Base-by-base conservation (phyloP, 1,140 invertebrate genomes). In the Hirudo medicinalis region DNA sequence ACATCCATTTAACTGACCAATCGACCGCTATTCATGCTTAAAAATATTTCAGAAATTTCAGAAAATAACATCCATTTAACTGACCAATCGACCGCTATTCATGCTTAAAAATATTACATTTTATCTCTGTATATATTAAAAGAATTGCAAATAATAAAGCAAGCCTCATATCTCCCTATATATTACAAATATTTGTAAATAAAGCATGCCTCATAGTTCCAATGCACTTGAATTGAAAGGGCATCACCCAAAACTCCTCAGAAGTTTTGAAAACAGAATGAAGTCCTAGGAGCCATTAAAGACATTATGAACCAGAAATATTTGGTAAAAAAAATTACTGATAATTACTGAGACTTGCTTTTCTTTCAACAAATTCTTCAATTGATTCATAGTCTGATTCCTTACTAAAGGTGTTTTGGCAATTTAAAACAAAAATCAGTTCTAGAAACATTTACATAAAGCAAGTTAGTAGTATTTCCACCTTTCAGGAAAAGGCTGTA, bases 161-260 rank as follows among this genome's bases (percentile, higher is more conserved):
- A n/a, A n/a, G n/a, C n/a, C n/a, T n/a, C n/a, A n/a, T 36, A 36
- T 36, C 6, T 36, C 32, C 32, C 32, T 6, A 36, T 36, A 36
- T 6, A 3, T 36, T 36, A 36, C 2, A 6, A 36, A 36, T 36
- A 8, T 49, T 49, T 49, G 11, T 5, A 5, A 49, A 49, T 27
- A 15, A 32, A 70, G 43, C 71, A 67, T 73, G 79, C 79, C 76
- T 77, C 11, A 79, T 72, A 25, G 79, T 79, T 36, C 79, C 79
- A 29, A 79, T 77, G 72, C 79, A 80, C 73, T 79, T 80, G 69
- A 80, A 80, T 67, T 77, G 76, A 70, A 80, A 79, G 13, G 79
- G 79, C 77, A 79, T 80, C 53, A 76, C 72, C 79, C 79, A 80
- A 27, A 74, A 75, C 72, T 79, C 77, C n/a, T 49, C 43, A 15